A percentile compares a stretch with the other conserved stretches of the same genome.
Evolutionary conservation across 2,113 vertebrate genomes (phyloP).

Genomic region (Phaethon lepturus): DNA sequence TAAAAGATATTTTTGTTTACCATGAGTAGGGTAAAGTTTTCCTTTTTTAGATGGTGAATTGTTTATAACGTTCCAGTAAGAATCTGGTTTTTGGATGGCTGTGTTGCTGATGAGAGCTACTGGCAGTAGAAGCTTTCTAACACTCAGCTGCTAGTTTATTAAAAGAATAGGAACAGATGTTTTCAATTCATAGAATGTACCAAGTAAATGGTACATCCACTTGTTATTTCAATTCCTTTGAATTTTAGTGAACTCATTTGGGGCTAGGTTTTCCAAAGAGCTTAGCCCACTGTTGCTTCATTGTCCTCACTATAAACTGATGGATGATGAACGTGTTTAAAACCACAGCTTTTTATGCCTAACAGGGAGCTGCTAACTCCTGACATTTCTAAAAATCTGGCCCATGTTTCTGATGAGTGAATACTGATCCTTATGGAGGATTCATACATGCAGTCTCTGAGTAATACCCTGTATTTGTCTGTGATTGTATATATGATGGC

Average conservation of each 20-base stretch:
- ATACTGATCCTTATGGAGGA: conserved; percentile 40
- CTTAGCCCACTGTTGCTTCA: not conserved
- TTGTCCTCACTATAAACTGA: conserved; percentile 30
- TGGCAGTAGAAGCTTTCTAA: conserved; percentile 21
- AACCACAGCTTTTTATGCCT: conserved; percentile 28
- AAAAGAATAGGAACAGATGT: conserved; percentile 59
- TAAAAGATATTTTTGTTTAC: not conserved
- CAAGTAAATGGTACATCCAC: conserved; percentile 43
- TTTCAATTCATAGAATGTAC: conserved; percentile 50
- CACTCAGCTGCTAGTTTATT: conserved; percentile 23
- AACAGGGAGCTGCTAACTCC: not conserved
- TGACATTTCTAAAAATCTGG: not conserved
- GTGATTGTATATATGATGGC: conserved; percentile 12
- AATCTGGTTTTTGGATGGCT: not conserved
- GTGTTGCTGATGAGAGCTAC: not conserved
- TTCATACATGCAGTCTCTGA: not conserved
- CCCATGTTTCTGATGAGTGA: not conserved
- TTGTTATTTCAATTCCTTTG: conserved; percentile 58
- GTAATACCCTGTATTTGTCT: conserved; percentile 28
- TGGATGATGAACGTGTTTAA: not conserved
- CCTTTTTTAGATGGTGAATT: not conserved
- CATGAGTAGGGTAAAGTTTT: not conserved
- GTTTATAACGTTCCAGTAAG: not conserved
- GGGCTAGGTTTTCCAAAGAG: conserved; percentile 43
- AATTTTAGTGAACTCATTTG: conserved; percentile 53